phyloP scores from a whole-genome alignment of 1,140 invertebrate species.

The Berghia stephanieae region DNA sequence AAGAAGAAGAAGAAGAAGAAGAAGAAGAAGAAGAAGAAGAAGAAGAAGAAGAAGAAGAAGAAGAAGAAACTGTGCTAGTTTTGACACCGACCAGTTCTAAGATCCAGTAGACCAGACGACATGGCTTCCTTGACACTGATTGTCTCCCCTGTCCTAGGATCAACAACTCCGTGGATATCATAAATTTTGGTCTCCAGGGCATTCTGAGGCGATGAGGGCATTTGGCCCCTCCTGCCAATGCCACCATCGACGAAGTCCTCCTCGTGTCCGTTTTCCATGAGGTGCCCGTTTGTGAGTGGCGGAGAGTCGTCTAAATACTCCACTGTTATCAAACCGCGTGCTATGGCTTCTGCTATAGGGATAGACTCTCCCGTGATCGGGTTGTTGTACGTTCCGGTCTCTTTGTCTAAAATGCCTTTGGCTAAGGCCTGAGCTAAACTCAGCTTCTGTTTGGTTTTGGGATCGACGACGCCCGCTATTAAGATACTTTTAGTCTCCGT shows the following conservation, averaged over 20 bases:
- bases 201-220: constrained; percentile 34
- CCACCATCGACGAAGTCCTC: constrained; percentile 29
- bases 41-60: not conserved
- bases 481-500: no score
- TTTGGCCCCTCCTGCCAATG: not conserved
- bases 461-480: constrained; percentile 78
- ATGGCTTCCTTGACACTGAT: constrained; percentile 63
- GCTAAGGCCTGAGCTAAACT: constrained; percentile 85
- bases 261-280: no score
- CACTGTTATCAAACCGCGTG: constrained; percentile 76
- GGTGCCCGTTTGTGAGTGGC: constrained; percentile 43
- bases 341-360: constrained; percentile 83
- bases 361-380: constrained; percentile 80
- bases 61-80: not conserved
- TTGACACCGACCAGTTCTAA: constrained; percentile 23
- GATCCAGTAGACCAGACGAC: constrained; percentile 56
- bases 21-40: no score
- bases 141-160: constrained; percentile 60
- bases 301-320: constrained; percentile 49
- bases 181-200: constrained; percentile 46
- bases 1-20: no score
- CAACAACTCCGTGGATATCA: constrained; percentile 69
- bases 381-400: constrained; percentile 75
- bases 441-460: constrained; percentile 79
- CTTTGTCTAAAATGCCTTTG: constrained; percentile 82